These are phyloP conservation scores for Ataeniobius toweri DNA, from an alignment of 2,797 vertebrate species.

Conservation along the genomic window DNA sequence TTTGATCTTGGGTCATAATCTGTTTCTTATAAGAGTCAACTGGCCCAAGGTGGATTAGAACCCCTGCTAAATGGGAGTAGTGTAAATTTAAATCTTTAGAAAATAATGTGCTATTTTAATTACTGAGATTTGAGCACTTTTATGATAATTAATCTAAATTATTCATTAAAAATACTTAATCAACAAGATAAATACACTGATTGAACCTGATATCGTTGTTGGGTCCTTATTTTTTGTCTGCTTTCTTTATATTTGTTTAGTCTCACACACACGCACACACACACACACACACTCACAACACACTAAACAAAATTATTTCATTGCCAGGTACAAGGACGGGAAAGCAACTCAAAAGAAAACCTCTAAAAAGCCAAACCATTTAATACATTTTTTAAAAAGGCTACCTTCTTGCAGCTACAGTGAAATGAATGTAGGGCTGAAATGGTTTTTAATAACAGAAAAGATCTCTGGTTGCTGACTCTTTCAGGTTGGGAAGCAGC, in stretches of 20 bases:
- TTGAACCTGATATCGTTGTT: background rate
- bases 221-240: background rate
- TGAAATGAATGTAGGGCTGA: background rate
- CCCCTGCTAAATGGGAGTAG: background rate
- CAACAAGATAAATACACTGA: background rate
- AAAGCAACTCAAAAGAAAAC: background rate
- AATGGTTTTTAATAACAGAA: background rate
- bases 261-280: background rate
- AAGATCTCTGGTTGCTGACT: background rate
- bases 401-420: background rate
- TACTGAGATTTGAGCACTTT: background rate
- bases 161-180: background rate
- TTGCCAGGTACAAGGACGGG: background rate
- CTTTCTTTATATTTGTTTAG: background rate
- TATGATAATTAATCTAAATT: background rate
- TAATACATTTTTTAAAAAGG: too few species aligned
- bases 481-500: slow-evolving; percentile 94
- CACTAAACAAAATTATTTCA: background rate
- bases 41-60: background rate
- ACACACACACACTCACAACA: too few species aligned
- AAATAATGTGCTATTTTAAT: background rate
- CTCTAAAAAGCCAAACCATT: background rate
- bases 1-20: background rate
- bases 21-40: background rate
- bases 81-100: background rate